phyloP scores from a whole-genome alignment of 1,140 invertebrate genomes.

The Chionoecetes opilio region DNA sequence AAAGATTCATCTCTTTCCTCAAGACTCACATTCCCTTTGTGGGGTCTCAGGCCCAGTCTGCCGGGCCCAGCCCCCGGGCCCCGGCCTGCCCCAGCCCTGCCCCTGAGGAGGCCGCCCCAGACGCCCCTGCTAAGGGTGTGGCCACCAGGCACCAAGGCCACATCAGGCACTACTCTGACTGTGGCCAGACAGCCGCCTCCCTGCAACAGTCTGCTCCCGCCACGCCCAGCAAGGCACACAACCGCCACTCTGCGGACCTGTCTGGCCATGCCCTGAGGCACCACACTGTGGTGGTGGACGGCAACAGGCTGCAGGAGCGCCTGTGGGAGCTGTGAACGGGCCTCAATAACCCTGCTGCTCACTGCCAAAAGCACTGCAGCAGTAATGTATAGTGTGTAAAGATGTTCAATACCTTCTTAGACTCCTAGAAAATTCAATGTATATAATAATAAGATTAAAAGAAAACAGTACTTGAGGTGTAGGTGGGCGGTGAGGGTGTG shows the following conservation, averaged over 20 bases:
- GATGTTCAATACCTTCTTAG: too few relatives aligned
- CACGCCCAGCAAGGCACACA: slow-evolving; percentile 62
- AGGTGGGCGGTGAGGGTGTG: too few relatives aligned
- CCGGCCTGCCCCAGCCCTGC: slow-evolving; percentile 20
- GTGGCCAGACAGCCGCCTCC: neutral
- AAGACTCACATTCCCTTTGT: slow-evolving; percentile 72
- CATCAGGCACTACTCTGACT: slow-evolving; percentile 54
- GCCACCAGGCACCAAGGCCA: slow-evolving; percentile 51
- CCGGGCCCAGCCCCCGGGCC: slow-evolving; percentile 21
- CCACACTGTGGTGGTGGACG: slow-evolving; percentile 70
- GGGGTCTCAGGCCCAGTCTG: slow-evolving; percentile 38
- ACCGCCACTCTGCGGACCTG: slow-evolving; percentile 64
- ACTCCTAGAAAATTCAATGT: too few relatives aligned
- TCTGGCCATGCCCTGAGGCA: slow-evolving; percentile 60
- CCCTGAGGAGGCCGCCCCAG: slow-evolving; percentile 55
- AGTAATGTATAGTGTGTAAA: neutral
- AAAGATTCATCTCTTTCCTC: slow-evolving; percentile 65
- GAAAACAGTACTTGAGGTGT: too few relatives aligned
- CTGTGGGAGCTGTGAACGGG: slow-evolving; percentile 59
- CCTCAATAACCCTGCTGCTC: too few relatives aligned
- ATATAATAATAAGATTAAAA: too few relatives aligned
- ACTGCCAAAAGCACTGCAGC: neutral
- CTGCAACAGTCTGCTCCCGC: slow-evolving; percentile 69
- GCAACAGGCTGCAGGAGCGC: slow-evolving; percentile 56
- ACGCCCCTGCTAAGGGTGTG: slow-evolving; percentile 1